Evolutionary conservation across 2,797 vertebrate genomes (phyloP).

Genomic region (Phyllotis vaccarum): DNA sequence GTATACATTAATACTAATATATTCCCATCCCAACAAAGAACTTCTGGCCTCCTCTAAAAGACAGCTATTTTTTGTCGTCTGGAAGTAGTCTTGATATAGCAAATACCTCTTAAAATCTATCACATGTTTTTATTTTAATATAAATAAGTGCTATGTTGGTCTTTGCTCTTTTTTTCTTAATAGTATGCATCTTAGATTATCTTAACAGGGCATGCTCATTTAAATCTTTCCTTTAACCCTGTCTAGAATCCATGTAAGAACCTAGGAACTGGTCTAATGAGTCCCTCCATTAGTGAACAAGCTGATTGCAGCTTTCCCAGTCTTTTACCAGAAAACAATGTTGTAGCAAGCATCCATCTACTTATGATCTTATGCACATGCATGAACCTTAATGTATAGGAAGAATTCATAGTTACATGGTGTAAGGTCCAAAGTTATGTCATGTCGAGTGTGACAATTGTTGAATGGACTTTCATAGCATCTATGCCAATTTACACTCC

Average conservation of each 20-base stretch:
- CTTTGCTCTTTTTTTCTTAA: no score
- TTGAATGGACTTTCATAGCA: not conserved
- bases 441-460: not conserved
- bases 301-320: not conserved
- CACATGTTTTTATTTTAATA: not conserved
- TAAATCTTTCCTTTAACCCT: not conserved
- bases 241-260: not conserved
- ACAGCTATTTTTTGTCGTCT: not conserved
- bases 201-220: not conserved
- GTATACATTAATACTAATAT: not conserved
- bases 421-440: not conserved
- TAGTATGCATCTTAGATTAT: not conserved
- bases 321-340: not conserved
- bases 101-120: constrained; percentile 19
- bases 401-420: not conserved
- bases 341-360: not conserved
- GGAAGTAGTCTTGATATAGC: not conserved
- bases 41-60: not conserved
- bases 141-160: not conserved
- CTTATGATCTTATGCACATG: not conserved
- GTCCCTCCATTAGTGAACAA: no score
- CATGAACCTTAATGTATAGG: not conserved
- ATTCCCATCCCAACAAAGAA: not conserved
- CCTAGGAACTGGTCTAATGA: not conserved
- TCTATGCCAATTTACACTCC: not conserved